Conservation (phyloP, 2,113 vertebrate species). For the Rynchops niger region DNA sequence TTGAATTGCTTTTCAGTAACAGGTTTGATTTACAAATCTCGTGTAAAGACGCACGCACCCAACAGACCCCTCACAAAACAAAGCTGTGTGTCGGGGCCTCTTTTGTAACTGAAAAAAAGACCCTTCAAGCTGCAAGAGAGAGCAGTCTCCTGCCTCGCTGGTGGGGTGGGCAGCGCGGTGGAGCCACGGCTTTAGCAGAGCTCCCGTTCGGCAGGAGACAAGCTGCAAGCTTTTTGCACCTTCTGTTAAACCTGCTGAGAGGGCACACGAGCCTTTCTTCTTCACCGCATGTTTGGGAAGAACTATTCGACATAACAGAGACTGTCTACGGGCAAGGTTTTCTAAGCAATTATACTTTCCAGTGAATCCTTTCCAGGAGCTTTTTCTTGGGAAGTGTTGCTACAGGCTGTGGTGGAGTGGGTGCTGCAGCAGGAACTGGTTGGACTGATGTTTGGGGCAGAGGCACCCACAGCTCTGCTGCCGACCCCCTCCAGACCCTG, state of each 20-base stretch:
- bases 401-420: not conserved
- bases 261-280: not conserved
- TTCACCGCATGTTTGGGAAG: not conserved
- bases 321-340: not conserved
- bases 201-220: not conserved
- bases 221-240: not conserved
- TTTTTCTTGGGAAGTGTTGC: not conserved
- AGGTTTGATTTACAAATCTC: conserved; percentile 17
- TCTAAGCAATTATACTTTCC: not conserved
- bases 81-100: not conserved
- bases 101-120: not conserved
- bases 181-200: not conserved
- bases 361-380: not conserved
- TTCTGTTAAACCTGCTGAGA: not conserved
- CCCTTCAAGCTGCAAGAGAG: not conserved
- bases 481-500: not conserved
- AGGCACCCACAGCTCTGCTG: not conserved
- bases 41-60: fast-evolving
- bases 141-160: not conserved
- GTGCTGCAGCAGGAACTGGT: not conserved
- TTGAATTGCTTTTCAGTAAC: not conserved
- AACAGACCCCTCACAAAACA: not conserved
- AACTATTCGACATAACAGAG: not conserved
- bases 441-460: not conserved
- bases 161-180: not conserved